Conservation (phyloP, 2,888 invertebrate genomes). For the Ochlodes sylvanus region DNA sequence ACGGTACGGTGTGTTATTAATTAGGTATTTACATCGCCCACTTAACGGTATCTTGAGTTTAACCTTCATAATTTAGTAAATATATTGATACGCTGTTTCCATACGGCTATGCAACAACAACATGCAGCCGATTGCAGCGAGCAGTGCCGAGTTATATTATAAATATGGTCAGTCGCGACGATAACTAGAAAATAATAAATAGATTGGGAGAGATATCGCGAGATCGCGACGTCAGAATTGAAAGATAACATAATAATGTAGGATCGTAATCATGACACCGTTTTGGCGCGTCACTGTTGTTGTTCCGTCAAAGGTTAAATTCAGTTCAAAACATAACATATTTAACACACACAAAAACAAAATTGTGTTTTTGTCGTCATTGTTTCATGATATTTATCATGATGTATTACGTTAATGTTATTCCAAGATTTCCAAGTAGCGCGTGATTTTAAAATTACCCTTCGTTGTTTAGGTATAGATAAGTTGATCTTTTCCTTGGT, state of each 20-base stretch:
- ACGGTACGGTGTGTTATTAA: background rate
- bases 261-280: background rate
- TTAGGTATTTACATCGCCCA: background rate
- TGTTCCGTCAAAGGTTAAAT: background rate
- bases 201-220: constrained; percentile 2
- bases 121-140: constrained; percentile 11
- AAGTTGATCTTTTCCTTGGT: too few relatives aligned
- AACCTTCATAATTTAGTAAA: constrained; percentile 21
- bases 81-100: constrained; percentile 32
- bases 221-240: constrained; percentile 14
- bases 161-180: constrained; percentile 15
- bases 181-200: constrained; percentile 22
- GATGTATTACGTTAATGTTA: background rate
- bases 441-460: too few relatives aligned
- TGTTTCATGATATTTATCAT: background rate
- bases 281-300: background rate
- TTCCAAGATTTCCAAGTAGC: too few relatives aligned
- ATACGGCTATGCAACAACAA: constrained; percentile 33
- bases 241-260: background rate
- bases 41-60: background rate
- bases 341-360: constrained; percentile 1
- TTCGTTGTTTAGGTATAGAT: too few relatives aligned
- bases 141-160: constrained; percentile 22
- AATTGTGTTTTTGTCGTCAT: constrained; percentile 2
- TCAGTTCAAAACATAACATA: too few relatives aligned